A percentile compares a stretch with the other conserved stretches of the same genome.
phyloP scores from a whole-genome alignment of 1,140 invertebrate genomes.

The Conus ventricosus region DNA sequence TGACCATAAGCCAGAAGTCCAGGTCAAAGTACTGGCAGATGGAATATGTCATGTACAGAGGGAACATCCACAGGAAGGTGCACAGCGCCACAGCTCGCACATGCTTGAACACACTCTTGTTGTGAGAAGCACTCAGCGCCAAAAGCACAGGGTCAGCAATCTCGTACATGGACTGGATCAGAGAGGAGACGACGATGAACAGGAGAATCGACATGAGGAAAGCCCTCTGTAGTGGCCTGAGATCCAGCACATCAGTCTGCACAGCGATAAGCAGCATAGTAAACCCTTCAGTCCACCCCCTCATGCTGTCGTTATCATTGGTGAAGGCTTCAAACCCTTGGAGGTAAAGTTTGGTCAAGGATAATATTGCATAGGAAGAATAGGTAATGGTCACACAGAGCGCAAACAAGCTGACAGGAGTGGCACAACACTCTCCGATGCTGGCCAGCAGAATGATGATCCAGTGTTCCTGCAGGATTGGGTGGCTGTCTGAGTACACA shows the following conservation, averaged over 20 bases:
- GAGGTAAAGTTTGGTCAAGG: constrained; percentile 75
- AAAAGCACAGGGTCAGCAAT: constrained; percentile 78
- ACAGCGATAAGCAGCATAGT: constrained; percentile 78
- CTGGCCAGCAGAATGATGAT: constrained; percentile 74
- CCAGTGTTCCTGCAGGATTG: constrained; percentile 70
- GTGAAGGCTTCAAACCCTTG: constrained; percentile 72
- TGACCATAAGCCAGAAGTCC: constrained; percentile 91
- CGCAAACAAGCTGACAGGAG: constrained; percentile 77
- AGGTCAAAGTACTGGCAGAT: constrained; percentile 93
- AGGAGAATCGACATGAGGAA: constrained; percentile 78
- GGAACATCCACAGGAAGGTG: constrained; percentile 87
- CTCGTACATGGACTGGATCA: constrained; percentile 80
- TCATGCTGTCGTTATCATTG: constrained; percentile 73
- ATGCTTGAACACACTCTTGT: constrained; percentile 87
- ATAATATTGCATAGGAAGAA: constrained; percentile 75
- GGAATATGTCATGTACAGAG: constrained; percentile 86
- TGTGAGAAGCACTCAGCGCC: constrained; percentile 74
- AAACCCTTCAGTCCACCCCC: constrained; percentile 79
- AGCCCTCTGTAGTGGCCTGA: constrained; percentile 77
- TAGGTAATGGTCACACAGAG: constrained; percentile 78
- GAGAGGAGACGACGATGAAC: constrained; percentile 77
- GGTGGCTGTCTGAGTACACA: constrained; percentile 49
- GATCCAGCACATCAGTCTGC: constrained; percentile 78
- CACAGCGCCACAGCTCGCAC: constrained; percentile 87
- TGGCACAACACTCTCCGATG: constrained; percentile 76